A percentile compares a stretch with the other conserved stretches of the same genome.
Conservation (phyloP, 2,797 vertebrate species). For the Enteromius treurensis region DNA sequence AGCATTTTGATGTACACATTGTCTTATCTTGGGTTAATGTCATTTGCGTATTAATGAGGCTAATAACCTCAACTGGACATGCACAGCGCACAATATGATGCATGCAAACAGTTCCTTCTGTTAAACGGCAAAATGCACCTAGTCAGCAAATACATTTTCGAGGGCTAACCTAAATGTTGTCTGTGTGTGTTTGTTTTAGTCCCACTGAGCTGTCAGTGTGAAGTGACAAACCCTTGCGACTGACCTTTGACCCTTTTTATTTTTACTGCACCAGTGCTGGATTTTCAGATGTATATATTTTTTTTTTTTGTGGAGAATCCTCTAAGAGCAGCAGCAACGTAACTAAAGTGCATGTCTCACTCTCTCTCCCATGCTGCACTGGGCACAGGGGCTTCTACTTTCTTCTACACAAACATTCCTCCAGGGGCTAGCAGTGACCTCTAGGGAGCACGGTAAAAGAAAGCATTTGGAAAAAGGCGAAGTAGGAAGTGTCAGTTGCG, state of each 20-base stretch:
- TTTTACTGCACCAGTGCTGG: background rate
- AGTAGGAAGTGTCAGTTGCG: too few relatives aligned
- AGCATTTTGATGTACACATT: background rate
- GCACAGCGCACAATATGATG: background rate
- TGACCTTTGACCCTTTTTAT: constrained; percentile 12
- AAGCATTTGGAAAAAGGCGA: background rate
- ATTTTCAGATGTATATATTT: background rate
- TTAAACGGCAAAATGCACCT: background rate
- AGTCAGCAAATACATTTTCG: background rate
- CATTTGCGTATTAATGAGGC: background rate
- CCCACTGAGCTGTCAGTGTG: background rate
- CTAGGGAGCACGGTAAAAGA: background rate
- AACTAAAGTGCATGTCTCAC: background rate
- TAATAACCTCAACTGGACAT: background rate
- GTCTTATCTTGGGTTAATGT: background rate
- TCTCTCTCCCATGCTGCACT: background rate
- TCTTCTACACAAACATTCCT: constrained; percentile 31
- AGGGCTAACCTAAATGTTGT: background rate
- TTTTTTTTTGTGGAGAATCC: background rate
- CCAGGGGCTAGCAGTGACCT: background rate
- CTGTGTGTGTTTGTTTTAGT: constrained; percentile 10
- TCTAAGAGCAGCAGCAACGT: constrained; percentile 23
- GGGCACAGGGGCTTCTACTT: background rate
- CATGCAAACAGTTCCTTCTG: background rate
- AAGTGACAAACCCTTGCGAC: constrained; percentile 4